Conservation (phyloP, 64 coral and sea anemone species). For the Actinia tenebrosa region DNA sequence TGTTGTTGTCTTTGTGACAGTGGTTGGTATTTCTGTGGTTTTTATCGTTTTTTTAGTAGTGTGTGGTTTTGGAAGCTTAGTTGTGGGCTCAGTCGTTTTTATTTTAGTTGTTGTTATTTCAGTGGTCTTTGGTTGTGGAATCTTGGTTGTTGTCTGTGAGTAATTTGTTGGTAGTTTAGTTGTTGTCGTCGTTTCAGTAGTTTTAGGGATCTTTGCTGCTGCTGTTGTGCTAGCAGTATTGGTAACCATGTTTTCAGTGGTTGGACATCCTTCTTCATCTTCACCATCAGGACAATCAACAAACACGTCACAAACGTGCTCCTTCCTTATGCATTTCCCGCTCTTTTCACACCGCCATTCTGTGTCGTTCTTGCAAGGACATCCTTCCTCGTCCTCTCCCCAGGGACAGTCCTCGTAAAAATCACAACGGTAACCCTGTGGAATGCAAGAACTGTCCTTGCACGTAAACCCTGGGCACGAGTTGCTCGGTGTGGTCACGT, state of each 20-base stretch:
- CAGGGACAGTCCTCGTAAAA: conserved; percentile 51
- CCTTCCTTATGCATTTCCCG: conserved; percentile 25
- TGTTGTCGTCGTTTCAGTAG: conserved; percentile 8
- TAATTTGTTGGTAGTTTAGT: too few relatives aligned
- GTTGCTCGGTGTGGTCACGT: conserved; percentile 4
- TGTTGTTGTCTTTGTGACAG: background rate
- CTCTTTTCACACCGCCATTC: conserved; percentile 26
- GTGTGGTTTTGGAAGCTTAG: conserved; percentile 3
- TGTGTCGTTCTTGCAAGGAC: conserved; percentile 38
- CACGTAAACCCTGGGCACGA: conserved; percentile 50
- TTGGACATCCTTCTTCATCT: conserved; percentile 42
- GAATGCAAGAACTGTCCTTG: conserved; percentile 52
- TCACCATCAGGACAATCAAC: conserved; percentile 34
- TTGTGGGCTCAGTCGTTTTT: background rate
- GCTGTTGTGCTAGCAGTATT: background rate
- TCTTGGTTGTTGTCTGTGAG: background rate
- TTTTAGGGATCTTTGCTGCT: too few relatives aligned
- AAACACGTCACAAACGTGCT: conserved; percentile 31
- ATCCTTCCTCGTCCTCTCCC: conserved; percentile 60
- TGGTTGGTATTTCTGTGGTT: background rate
- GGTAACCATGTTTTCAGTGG: conserved; percentile 14
- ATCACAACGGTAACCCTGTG: conserved; percentile 43
- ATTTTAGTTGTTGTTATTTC: background rate
- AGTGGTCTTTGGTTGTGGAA: background rate
- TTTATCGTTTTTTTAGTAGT: conserved; percentile 5